Evolutionary conservation across 2,113 vertebrate genomes (phyloP).

Genomic region (Oxyura jamaicensis): DNA sequence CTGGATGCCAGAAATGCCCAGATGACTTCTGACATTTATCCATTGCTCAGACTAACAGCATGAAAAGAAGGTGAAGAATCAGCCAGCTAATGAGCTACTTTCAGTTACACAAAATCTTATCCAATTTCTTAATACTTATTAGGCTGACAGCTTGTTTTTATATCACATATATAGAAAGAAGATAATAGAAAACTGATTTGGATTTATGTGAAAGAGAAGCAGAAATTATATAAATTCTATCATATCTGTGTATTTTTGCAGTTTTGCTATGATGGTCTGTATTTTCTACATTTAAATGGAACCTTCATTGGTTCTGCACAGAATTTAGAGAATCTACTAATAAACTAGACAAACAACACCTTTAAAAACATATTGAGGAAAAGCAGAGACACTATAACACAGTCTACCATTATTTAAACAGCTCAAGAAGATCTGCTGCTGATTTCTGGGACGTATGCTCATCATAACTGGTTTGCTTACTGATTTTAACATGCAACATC

Average conservation of each 20-base stretch:
- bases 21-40: neutral
- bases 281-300: neutral
- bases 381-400: neutral
- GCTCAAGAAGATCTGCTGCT: neutral
- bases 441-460: neutral
- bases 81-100: neutral
- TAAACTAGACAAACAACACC: neutral
- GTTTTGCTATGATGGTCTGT: neutral
- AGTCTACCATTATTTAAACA: neutral
- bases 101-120: neutral
- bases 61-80: neutral
- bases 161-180: neutral
- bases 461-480: neutral
- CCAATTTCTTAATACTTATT: neutral
- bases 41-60: neutral
- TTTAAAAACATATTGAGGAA: neutral
- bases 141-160: neutral
- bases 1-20: neutral
- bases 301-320: neutral
- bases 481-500: neutral
- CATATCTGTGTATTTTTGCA: neutral
- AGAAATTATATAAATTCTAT: neutral
- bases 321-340: neutral
- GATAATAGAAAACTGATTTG: neutral
- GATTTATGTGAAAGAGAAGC: neutral